A percentile compares a stretch with the other conserved stretches of the same genome.
phyloP scores from a whole-genome alignment of 2,888 invertebrate genomes.

The Labia minor region DNA sequence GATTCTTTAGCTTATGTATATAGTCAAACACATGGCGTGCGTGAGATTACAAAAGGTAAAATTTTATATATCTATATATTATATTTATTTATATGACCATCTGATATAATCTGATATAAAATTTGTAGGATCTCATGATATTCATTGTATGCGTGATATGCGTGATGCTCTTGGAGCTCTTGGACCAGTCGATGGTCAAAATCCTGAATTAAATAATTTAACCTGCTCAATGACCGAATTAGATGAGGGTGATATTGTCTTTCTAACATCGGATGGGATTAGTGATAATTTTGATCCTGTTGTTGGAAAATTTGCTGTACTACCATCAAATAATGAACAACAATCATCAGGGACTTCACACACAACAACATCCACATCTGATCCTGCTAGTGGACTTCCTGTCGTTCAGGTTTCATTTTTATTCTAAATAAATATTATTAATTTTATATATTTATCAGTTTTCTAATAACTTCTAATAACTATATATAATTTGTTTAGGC shows the following conservation, averaged over 20 bases:
- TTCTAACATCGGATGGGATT: conserved; percentile 80
- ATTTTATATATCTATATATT: no score
- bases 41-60: conserved; percentile 65
- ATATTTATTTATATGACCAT: no score
- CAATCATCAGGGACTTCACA: conserved; percentile 20
- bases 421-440: no score
- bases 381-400: neutral
- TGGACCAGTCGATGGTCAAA: conserved; percentile 73
- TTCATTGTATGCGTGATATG: conserved; percentile 73
- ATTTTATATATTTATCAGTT: no score
- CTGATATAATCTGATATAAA: conserved; percentile 8
- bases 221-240: conserved; percentile 73
- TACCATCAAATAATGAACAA: conserved; percentile 33
- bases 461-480: no score
- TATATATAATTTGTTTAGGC: conserved; percentile 46
- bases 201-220: conserved; percentile 76
- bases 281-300: conserved; percentile 88
- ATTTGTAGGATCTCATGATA: conserved; percentile 67
- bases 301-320: conserved; percentile 68
- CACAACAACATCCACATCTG: neutral
- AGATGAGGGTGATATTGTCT: conserved; percentile 69
- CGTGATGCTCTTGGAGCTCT: conserved; percentile 78
- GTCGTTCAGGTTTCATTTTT: neutral
- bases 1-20: conserved; percentile 83
- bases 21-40: conserved; percentile 60